phyloP scores from a whole-genome alignment of 2,888 invertebrate species.

The Ashinkailepas kermadecensis region DNA sequence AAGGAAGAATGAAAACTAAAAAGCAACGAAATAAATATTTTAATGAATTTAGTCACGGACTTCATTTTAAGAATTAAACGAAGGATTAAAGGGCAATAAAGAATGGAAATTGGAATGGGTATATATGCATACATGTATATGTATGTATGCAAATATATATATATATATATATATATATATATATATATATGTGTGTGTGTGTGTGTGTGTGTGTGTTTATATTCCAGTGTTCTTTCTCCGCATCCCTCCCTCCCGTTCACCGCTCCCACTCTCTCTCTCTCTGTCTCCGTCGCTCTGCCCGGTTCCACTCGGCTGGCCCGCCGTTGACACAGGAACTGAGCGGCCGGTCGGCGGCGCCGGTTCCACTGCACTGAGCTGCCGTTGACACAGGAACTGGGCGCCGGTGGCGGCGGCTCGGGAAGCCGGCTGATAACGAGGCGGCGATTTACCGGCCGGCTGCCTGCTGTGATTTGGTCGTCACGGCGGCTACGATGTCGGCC shows the following conservation, averaged over 20 bases:
- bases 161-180: too few species aligned
- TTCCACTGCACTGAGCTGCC: neutral
- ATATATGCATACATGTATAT: too few species aligned
- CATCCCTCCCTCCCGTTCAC: neutral
- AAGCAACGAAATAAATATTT: too few species aligned
- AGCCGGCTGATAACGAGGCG: neutral
- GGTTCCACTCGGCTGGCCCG: neutral
- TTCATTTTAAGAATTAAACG: too few species aligned
- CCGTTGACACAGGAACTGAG: neutral
- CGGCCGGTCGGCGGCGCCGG: neutral
- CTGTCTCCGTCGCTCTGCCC: neutral
- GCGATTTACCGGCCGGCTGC: neutral
- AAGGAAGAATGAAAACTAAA: too few species aligned
- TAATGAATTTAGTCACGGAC: too few species aligned
- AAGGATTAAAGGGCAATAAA: too few species aligned
- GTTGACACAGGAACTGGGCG: conserved; percentile 2
- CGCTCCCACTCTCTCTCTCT: neutral
- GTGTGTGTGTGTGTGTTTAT: neutral
- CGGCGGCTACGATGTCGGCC: neutral
- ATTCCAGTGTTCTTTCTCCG: neutral
- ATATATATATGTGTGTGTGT: too few species aligned
- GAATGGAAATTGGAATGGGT: too few species aligned
- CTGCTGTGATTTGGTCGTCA: neutral
- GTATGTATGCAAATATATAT: too few species aligned
- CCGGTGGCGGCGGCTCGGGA: neutral